Evolutionary conservation across 1,140 invertebrate genomes (phyloP).

Genomic region (Hydropsyche tenuis): DNA sequence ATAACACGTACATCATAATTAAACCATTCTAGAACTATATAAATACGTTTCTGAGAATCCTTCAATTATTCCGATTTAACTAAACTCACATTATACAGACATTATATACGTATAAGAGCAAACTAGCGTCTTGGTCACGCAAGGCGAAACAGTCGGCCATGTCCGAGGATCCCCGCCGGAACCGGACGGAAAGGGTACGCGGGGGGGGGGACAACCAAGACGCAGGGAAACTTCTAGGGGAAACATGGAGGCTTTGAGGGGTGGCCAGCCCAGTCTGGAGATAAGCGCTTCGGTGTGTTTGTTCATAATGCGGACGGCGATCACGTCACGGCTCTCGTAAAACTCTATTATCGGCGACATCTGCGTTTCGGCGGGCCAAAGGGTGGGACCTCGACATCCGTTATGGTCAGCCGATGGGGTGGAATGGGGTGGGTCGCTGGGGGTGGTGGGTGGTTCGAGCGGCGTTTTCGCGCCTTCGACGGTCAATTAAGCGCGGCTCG

Average conservation of each 20-base stretch:
- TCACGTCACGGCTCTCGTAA: constrained; percentile 48
- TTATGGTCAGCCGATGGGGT: constrained; percentile 38
- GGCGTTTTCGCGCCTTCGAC: constrained; percentile 25
- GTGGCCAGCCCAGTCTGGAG: not conserved
- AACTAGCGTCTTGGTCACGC: constrained; percentile 11
- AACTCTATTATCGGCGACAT: constrained; percentile 49
- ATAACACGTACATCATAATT: no score
- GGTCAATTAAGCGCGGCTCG: constrained; percentile 38
- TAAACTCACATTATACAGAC: no score
- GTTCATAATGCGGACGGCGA: constrained; percentile 38
- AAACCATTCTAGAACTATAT: no score
- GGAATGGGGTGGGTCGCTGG: not conserved
- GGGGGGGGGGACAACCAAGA: not conserved
- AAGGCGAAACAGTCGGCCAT: constrained; percentile 12
- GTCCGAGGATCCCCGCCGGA: constrained; percentile 1
- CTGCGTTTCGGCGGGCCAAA: constrained; percentile 34
- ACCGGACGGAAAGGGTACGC: not conserved
- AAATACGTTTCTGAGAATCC: constrained; percentile 1
- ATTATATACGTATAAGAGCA: no score
- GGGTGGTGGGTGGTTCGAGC: no score
- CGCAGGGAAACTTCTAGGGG: no score
- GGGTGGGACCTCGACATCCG: constrained; percentile 28
- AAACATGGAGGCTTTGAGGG: no score
- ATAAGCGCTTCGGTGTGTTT: constrained; percentile 16
- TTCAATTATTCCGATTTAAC: not conserved